phyloP scores from a whole-genome alignment of 1,140 invertebrate genomes.

The Ooceraea biroi region DNA sequence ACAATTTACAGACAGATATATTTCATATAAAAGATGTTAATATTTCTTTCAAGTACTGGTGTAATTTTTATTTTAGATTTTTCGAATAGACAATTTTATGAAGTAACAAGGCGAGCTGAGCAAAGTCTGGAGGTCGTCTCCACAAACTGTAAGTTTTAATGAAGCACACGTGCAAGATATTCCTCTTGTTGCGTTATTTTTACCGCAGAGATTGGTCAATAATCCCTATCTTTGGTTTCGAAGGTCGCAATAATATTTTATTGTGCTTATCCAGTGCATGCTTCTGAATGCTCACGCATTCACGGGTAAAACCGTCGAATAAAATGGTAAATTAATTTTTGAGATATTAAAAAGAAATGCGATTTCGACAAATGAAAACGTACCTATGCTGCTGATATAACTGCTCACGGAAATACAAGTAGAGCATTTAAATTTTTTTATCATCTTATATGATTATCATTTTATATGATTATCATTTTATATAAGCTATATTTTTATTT shows the following conservation, averaged over 20 bases:
- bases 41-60: conserved; percentile 21
- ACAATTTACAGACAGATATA: too few relatives aligned
- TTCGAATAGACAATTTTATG: conserved; percentile 22
- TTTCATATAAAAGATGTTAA: not conserved
- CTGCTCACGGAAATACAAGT: too few relatives aligned
- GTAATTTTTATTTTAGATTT: conserved; percentile 17
- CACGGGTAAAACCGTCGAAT: not conserved
- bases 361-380: too few relatives aligned
- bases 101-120: conserved; percentile 30
- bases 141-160: conserved; percentile 51
- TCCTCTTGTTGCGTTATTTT: conserved; percentile 45
- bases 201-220: conserved; percentile 28
- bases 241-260: conserved; percentile 53
- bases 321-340: not conserved
- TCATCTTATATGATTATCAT: too few relatives aligned
- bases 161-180: conserved; percentile 49
- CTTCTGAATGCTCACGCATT: not conserved
- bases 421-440: too few relatives aligned
- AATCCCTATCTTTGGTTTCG: conserved; percentile 33
- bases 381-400: too few relatives aligned
- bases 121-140: conserved; percentile 57
- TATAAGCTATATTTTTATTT: not conserved
- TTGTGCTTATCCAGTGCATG: not conserved
- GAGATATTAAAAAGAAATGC: too few relatives aligned
- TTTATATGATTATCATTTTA: too few relatives aligned